Conservation (phyloP, 1,140 invertebrate genomes). For the Zelostemma sp. region DNA sequence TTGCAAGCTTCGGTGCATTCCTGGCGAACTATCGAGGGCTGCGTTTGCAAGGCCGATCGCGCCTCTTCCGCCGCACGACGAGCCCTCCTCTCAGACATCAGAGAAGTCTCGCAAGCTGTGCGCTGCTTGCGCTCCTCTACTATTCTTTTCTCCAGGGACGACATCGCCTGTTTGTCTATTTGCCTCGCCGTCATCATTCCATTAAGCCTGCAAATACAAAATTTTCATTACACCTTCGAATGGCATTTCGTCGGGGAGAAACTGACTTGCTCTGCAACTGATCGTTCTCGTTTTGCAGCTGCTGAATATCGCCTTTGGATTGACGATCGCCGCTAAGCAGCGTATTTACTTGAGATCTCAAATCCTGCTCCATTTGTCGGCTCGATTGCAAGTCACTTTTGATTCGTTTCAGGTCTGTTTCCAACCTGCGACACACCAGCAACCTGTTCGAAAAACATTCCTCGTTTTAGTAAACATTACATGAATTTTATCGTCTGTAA, state of each 20-base stretch:
- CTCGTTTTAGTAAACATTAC: too few species aligned
- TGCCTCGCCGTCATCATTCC: constrained; percentile 79
- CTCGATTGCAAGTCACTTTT: constrained; percentile 83
- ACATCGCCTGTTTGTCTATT: constrained; percentile 83
- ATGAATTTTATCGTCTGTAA: neutral
- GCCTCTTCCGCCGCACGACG: constrained; percentile 70
- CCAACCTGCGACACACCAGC: constrained; percentile 72
- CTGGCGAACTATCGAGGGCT: constrained; percentile 62
- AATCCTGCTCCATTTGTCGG: constrained; percentile 86
- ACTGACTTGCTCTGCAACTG: constrained; percentile 83
- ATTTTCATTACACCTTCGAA: constrained; percentile 2
- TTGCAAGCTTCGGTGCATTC: constrained; percentile 86
- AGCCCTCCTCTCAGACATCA: constrained; percentile 80
- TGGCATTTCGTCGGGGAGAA: neutral
- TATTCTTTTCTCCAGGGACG: constrained; percentile 82
- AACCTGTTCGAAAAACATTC: constrained; percentile 43
- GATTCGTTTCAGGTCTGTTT: constrained; percentile 84
- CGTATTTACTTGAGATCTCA: constrained; percentile 82
- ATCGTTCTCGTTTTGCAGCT: constrained; percentile 86
- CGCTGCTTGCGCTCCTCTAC: constrained; percentile 86
- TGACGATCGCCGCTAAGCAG: constrained; percentile 77
- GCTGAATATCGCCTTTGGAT: constrained; percentile 80
- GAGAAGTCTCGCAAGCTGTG: constrained; percentile 80
- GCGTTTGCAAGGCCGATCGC: constrained; percentile 57
- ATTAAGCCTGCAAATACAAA: constrained; percentile 75